Percentiles rank a stretch among this genome's conserved stretches.
These are phyloP conservation scores for Alloplasta piceator DNA, from an alignment of 2,888 invertebrate genomes.

Conservation along the genomic window DNA sequence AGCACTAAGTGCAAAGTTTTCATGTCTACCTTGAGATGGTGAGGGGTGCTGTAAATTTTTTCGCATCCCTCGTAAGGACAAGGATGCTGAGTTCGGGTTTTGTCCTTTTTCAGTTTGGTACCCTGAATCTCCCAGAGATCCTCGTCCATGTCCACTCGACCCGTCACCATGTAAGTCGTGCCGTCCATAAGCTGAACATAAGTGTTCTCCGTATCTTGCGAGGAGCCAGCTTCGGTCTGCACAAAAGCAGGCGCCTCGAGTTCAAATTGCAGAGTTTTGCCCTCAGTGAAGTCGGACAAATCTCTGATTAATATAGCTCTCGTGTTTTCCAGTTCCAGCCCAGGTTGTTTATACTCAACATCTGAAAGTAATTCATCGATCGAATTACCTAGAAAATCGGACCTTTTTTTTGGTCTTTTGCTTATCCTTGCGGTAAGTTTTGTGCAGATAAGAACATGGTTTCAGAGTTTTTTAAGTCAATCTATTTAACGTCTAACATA, in stretches of 20 bases:
- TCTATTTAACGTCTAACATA: no score
- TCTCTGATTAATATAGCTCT: constrained; percentile 78
- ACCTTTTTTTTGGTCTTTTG: no score
- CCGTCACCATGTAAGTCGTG: constrained; percentile 77
- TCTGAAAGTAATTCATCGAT: neutral
- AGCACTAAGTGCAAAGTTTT: neutral
- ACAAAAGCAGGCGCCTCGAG: constrained; percentile 73
- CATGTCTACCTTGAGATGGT: constrained; percentile 84
- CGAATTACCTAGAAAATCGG: no score
- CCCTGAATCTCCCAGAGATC: constrained; percentile 77
- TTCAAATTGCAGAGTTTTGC: constrained; percentile 76
- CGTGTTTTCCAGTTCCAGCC: constrained; percentile 75
- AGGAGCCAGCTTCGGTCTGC: constrained; percentile 68
- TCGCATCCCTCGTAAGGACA: constrained; percentile 84
- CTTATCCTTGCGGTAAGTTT: no score
- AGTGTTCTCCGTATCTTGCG: constrained; percentile 72
- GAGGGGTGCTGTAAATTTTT: constrained; percentile 84
- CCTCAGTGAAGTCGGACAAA: constrained; percentile 75
- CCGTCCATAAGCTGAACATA: constrained; percentile 79
- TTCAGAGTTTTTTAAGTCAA: no score
- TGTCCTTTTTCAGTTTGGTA: constrained; percentile 73
- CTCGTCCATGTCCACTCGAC: constrained; percentile 74
- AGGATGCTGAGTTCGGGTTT: constrained; percentile 75
- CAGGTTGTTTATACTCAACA: constrained; percentile 64
- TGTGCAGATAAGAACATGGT: no score